These are phyloP conservation scores for Margaritifera margaritifera DNA, from an alignment of 2,888 invertebrate species.

Conservation along the genomic window DNA sequence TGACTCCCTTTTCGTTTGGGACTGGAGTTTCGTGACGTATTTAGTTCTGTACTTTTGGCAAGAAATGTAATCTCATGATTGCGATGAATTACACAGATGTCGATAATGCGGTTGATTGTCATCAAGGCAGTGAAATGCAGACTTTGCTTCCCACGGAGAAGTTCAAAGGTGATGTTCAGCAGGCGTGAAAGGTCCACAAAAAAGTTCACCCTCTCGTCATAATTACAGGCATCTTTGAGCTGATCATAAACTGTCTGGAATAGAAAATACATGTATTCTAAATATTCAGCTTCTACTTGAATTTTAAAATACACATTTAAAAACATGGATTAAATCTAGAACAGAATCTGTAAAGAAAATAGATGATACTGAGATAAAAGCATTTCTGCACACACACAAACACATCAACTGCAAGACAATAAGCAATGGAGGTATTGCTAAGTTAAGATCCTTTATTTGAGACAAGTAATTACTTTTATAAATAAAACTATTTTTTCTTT, in stretches of 20 bases:
- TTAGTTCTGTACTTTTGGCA: conserved; percentile 34
- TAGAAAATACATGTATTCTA: conserved; percentile 1
- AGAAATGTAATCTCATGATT: conserved; percentile 60
- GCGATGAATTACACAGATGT: conserved; percentile 75
- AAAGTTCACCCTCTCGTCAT: conserved; percentile 64
- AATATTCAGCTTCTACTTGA: background rate
- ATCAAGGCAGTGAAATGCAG: conserved; percentile 79
- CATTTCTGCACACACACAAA: no score
- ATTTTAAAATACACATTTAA: background rate
- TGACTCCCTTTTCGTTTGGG: conserved; percentile 40
- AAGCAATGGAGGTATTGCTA: no score
- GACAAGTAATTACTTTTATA: no score
- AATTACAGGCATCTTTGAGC: conserved; percentile 43
- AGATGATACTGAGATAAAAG: no score
- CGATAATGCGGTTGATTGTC: conserved; percentile 77
- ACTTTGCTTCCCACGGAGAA: conserved; percentile 77
- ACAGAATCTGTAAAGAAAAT: no score
- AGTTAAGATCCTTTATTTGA: no score
- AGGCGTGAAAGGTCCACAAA: conserved; percentile 75
- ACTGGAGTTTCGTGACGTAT: conserved; percentile 30
- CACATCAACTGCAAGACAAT: no score
- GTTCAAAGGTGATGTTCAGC: conserved; percentile 76
- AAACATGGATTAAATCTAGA: no score
- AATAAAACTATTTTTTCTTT: no score
- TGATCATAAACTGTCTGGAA: conserved; percentile 64